These are phyloP conservation scores for Psittacus erithacus DNA, from an alignment of 2,113 vertebrate species.

Conservation along the genomic window DNA sequence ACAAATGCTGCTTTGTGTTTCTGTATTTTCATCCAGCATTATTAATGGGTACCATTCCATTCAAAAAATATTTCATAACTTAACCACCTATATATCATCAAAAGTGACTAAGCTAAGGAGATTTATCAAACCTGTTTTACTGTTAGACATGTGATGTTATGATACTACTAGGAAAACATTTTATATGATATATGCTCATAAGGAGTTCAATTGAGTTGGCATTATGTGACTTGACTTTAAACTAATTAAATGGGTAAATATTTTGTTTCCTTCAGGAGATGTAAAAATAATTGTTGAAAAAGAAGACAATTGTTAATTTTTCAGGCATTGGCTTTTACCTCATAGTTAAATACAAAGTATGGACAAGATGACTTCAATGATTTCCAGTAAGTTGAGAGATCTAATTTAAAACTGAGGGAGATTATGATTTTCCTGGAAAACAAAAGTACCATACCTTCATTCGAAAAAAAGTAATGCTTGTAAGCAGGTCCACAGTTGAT, in stretches of 20 bases:
- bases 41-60: not conserved
- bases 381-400: not conserved
- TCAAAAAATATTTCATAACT: not conserved
- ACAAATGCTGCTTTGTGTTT: not conserved
- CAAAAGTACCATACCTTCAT: conserved; percentile 87
- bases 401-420: not conserved
- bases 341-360: not conserved
- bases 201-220: not conserved
- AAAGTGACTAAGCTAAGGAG: not conserved
- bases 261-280: not conserved
- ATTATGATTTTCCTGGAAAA: not conserved
- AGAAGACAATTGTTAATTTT: not conserved
- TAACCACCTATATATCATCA: not conserved
- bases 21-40: not conserved
- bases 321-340: not conserved
- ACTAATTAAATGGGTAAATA: not conserved
- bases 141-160: not conserved
- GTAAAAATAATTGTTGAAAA: not conserved
- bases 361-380: not conserved
- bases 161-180: not conserved
- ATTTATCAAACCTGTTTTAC: not conserved
- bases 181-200: not conserved
- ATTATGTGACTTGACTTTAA: not conserved
- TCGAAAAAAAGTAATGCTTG: conserved; percentile 97
- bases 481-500: conserved; percentile 95